phyloP scores from a whole-genome alignment of 2,797 vertebrate species.

The Echiichthys vipera region DNA sequence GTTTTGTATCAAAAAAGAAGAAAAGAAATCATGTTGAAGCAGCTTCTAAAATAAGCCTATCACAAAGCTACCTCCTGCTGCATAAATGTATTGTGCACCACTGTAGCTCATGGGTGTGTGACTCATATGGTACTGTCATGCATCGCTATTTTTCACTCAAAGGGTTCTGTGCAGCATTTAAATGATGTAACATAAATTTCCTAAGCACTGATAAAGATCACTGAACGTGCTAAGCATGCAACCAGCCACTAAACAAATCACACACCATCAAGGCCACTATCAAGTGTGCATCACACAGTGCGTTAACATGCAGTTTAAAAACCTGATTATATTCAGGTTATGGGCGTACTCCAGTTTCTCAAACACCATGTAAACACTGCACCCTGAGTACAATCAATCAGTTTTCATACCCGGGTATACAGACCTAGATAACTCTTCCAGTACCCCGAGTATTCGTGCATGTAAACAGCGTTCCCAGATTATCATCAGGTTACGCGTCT shows the following conservation, averaged over 20 bases:
- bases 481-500: too few species aligned
- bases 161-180: neutral
- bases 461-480: too few species aligned
- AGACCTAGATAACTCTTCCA: too few species aligned
- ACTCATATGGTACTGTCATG: neutral
- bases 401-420: too few species aligned
- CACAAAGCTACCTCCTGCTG: slow-evolving; percentile 8
- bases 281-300: neutral
- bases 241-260: neutral
- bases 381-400: too few species aligned
- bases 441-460: too few species aligned
- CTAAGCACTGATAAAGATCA: neutral
- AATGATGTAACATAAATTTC: neutral
- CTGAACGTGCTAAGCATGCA: slow-evolving; percentile 1
- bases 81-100: neutral
- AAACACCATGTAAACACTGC: too few species aligned
- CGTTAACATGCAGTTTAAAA: too few species aligned
- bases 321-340: too few species aligned
- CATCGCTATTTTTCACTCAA: neutral
- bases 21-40: neutral
- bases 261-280: neutral
- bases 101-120: neutral
- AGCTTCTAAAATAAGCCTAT: slow-evolving; percentile 4
- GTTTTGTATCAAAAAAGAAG: neutral
- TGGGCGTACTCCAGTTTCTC: too few species aligned